A percentile compares a stretch with the other conserved stretches of the same genome.
Conservation (phyloP, 2,797 vertebrate genomes). For the Phoebastria nigripes region DNA sequence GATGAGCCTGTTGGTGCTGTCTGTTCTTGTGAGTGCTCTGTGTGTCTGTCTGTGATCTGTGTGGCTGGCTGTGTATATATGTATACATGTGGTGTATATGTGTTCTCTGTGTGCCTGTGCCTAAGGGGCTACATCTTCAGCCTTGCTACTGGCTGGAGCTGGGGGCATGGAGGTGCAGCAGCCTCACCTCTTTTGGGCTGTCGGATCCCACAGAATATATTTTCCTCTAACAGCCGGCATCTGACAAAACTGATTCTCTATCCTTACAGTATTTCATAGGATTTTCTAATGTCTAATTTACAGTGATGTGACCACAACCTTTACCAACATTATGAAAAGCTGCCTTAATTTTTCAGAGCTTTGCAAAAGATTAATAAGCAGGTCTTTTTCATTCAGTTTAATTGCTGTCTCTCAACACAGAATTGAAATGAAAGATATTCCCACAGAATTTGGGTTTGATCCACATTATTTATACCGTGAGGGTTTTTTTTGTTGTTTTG, state of each 20-base stretch:
- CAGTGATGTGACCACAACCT: background rate
- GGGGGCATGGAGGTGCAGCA: background rate
- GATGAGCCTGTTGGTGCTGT: background rate
- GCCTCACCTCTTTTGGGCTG: background rate
- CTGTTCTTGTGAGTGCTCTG: background rate
- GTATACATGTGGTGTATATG: background rate
- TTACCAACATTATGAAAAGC: background rate
- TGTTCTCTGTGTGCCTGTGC: background rate
- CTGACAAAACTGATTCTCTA: background rate
- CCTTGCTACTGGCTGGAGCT: background rate
- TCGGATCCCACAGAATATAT: background rate
- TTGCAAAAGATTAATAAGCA: background rate
- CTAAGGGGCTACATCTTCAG: background rate
- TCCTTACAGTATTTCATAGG: background rate
- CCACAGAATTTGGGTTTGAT: background rate
- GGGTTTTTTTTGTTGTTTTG: background rate
- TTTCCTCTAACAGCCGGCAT: background rate
- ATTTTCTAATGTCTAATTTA: background rate
- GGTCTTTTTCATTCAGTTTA: background rate
- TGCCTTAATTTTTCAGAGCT: background rate
- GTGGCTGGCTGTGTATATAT: background rate
- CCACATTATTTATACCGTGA: background rate
- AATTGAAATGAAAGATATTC: background rate
- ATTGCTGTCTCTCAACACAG: background rate
- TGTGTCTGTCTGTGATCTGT: background rate